Percentiles rank a stretch among this genome's conserved stretches.
These are phyloP conservation scores for Eurois occulta DNA, from an alignment of 2,888 invertebrate genomes.

Conservation along the genomic window DNA sequence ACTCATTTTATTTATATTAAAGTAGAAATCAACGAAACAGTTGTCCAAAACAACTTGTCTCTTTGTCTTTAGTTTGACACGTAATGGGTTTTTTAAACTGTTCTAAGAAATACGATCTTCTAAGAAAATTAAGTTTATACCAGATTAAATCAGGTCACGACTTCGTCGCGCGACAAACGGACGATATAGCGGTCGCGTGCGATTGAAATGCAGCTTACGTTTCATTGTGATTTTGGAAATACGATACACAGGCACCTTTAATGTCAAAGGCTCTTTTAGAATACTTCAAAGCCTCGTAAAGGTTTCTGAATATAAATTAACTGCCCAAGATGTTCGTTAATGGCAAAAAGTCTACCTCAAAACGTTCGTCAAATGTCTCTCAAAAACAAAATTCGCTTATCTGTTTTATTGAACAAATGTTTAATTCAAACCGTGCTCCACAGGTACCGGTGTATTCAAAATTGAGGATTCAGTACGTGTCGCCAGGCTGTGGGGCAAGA, in stretches of 20 bases:
- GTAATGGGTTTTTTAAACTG: conserved; percentile 42
- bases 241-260: neutral
- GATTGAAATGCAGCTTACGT: conserved; percentile 47
- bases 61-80: conserved; percentile 31
- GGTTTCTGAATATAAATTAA: neutral
- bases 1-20: conserved; percentile 51
- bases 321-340: neutral
- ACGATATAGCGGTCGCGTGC: conserved; percentile 42
- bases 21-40: conserved; percentile 35
- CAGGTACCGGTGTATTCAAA: conserved; percentile 98
- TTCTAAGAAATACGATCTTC: conserved; percentile 29
- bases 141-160: conserved; percentile 60
- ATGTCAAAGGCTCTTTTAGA: conserved; percentile 7
- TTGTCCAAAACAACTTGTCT: conserved; percentile 32
- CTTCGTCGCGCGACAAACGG: conserved; percentile 33
- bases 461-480: conserved; percentile 99
- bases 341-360: conserved; percentile 33
- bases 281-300: neutral
- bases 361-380: conserved; percentile 60
- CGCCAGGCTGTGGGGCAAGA: conserved; percentile 99
- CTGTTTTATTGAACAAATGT: conserved; percentile 68
- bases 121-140: conserved; percentile 45
- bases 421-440: conserved; percentile 81
- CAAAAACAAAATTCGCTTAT: conserved; percentile 66
- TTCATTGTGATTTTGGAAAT: conserved; percentile 30